phyloP scores from a whole-genome alignment of 92 coral and sea anemone genomes.

The Anthopleura xanthogrammica region DNA sequence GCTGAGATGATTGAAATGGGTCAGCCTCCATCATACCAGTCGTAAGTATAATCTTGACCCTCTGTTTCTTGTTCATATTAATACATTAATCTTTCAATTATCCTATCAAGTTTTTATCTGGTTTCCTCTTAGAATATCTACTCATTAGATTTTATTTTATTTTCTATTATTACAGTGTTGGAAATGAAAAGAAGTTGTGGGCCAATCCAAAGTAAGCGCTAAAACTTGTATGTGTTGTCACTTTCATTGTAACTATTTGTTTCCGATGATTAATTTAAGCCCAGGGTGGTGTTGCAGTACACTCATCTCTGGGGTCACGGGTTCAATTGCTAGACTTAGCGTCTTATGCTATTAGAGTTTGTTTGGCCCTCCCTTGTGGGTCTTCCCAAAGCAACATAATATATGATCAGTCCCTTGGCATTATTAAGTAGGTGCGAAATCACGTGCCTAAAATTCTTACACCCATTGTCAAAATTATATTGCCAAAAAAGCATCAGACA shows the following conservation, averaged over 20 bases:
- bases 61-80: too few species aligned
- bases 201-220: slow-evolving; percentile 75
- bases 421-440: too few species aligned
- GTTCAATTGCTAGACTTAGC: too few species aligned
- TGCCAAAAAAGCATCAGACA: too few species aligned
- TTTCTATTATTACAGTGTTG: slow-evolving; percentile 38
- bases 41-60: background rate
- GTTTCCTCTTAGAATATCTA: background rate
- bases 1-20: slow-evolving; percentile 32
- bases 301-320: background rate
- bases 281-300: background rate
- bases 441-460: too few species aligned
- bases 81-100: background rate
- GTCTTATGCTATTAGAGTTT: too few species aligned
- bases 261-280: background rate
- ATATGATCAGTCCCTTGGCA: too few species aligned
- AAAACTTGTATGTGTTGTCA: background rate
- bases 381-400: too few species aligned
- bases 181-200: slow-evolving; percentile 68
- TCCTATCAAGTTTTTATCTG: background rate
- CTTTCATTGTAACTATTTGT: background rate
- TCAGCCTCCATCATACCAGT: slow-evolving; percentile 26
- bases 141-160: background rate
- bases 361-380: too few species aligned
- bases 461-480: too few species aligned